A percentile compares a stretch with the other conserved stretches of the same genome.
Conservation (phyloP, 2,797 vertebrate genomes). For the Schizopygopsis malacanthus region DNA sequence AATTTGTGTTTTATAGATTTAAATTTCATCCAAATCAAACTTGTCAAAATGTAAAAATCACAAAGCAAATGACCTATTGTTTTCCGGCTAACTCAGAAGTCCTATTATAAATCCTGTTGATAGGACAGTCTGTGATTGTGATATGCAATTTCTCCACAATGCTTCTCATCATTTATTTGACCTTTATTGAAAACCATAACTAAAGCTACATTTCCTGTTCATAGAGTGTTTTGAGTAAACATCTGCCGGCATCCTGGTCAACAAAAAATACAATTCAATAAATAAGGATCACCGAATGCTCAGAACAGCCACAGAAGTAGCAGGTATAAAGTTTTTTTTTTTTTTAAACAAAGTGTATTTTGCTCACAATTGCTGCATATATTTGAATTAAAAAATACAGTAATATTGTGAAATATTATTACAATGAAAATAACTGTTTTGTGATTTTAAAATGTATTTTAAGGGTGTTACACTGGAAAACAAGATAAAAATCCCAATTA, state of each 20-base stretch:
- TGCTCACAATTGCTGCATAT: no score
- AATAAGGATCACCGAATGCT: neutral
- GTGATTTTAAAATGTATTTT: neutral
- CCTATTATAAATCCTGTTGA: neutral
- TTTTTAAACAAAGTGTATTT: no score
- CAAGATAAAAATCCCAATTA: neutral
- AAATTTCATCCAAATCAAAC: neutral
- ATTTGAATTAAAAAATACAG: no score
- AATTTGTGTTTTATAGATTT: slow-evolving; percentile 13
- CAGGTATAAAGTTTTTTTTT: neutral
- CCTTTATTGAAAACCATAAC: neutral
- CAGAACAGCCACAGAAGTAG: neutral
- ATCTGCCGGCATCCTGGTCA: neutral
- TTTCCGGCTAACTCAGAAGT: neutral
- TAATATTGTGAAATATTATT: no score
- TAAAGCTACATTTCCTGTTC: neutral
- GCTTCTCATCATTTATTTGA: slow-evolving; percentile 13
- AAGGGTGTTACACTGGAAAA: neutral
- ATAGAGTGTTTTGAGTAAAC: neutral
- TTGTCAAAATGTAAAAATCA: neutral
- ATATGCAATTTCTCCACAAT: neutral
- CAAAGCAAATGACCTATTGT: neutral
- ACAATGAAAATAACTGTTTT: no score
- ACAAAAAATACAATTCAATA: neutral
- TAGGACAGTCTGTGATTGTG: neutral